These are phyloP conservation scores for Grallaria varia DNA, from an alignment of 2,113 vertebrate genomes.

Conservation along the genomic window DNA sequence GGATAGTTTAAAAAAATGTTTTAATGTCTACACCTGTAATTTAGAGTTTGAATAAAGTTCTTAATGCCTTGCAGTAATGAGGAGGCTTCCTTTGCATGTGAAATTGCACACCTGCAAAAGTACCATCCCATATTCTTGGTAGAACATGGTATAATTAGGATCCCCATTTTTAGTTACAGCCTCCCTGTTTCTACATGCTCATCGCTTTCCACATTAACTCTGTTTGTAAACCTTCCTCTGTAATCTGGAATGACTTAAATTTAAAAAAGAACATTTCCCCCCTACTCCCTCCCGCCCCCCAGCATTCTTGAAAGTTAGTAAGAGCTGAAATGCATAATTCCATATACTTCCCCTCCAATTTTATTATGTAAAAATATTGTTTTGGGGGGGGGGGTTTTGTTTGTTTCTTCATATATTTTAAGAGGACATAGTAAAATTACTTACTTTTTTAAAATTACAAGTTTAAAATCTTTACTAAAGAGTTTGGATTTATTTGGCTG, in stretches of 20 bases:
- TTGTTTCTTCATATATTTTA: background rate
- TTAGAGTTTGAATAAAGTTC: background rate
- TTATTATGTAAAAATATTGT: background rate
- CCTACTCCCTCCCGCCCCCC: too few relatives aligned
- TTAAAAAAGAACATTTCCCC: background rate
- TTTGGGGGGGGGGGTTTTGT: accelerated
- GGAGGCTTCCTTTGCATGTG: background rate
- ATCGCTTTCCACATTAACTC: background rate
- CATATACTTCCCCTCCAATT: background rate
- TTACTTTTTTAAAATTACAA: background rate
- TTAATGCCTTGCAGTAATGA: background rate
- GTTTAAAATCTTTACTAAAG: background rate
- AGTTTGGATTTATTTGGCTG: background rate
- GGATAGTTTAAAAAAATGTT: background rate
- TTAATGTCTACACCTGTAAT: background rate
- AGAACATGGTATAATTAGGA: background rate
- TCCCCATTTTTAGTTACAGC: background rate
- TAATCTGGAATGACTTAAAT: background rate
- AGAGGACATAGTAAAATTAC: background rate
- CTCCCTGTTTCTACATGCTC: background rate
- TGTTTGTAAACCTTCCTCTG: background rate
- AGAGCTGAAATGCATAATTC: background rate
- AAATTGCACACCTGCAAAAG: slow-evolving; percentile 6
- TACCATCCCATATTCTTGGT: background rate
- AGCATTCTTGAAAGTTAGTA: background rate